These are phyloP conservation scores for Naja naja DNA, from an alignment of 2,113 vertebrate genomes.

Conservation along the genomic window DNA sequence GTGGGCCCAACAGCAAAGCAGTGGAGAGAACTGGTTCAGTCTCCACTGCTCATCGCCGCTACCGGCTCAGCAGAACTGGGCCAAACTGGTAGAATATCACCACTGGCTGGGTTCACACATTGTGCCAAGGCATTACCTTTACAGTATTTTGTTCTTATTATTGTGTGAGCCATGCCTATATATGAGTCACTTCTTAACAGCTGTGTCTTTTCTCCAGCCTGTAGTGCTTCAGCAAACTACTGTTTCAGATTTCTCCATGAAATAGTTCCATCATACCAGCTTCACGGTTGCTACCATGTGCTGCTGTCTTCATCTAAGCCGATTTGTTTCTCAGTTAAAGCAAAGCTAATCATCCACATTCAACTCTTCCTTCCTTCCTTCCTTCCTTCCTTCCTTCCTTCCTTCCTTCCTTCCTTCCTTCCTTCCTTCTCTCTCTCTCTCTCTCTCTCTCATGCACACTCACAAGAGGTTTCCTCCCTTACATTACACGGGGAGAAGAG, in stretches of 20 bases:
- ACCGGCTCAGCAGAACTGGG: too few species aligned
- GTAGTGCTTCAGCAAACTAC: background rate
- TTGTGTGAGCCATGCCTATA: background rate
- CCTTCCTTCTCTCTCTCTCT: too few species aligned
- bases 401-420: too few species aligned
- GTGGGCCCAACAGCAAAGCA: too few species aligned
- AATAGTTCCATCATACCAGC: background rate
- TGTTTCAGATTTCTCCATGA: background rate
- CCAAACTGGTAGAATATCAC: too few species aligned
- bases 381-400: fast-evolving
- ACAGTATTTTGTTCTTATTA: background rate
- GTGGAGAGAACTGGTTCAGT: too few species aligned
- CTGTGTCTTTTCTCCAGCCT: background rate
- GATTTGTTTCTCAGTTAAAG: background rate
- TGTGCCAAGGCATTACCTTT: background rate
- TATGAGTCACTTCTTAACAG: background rate
- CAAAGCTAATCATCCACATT: background rate
- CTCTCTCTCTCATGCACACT: background rate
- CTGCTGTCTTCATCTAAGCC: background rate
- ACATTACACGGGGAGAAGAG: background rate
- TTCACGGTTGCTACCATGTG: background rate
- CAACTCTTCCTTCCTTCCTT: background rate
- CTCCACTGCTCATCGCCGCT: too few species aligned
- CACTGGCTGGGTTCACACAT: too few species aligned
- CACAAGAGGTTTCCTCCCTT: background rate